A percentile compares a stretch with the other conserved stretches of the same genome.
phyloP scores from a whole-genome alignment of 2,888 invertebrate genomes.

The Lasioglossum lativentre region DNA sequence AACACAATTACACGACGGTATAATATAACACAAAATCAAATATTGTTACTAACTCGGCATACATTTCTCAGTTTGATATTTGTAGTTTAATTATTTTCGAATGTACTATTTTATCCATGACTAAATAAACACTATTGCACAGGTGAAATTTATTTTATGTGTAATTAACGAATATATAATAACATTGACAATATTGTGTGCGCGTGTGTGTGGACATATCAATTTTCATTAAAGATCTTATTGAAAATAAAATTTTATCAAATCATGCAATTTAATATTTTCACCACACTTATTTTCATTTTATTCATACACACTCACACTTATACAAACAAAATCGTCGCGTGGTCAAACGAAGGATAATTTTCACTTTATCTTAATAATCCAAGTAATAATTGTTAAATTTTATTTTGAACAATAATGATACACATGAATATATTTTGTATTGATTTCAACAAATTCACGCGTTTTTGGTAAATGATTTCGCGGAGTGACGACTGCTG shows the following conservation, averaged over 20 bases:
- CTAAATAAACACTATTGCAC: background rate
- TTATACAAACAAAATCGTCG: too few species aligned
- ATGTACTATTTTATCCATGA: background rate
- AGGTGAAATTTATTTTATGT: background rate
- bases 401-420: background rate
- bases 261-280: background rate
- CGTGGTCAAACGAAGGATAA: background rate
- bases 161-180: background rate
- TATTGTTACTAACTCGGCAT: background rate
- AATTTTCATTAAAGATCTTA: background rate
- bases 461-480: background rate
- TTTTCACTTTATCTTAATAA: background rate
- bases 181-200: background rate
- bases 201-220: too few species aligned
- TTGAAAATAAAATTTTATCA: background rate
- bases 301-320: constrained; percentile 9
- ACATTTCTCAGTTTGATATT: background rate
- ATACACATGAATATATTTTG: background rate
- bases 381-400: background rate
- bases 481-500: background rate
- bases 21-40: background rate
- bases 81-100: background rate
- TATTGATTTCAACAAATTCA: background rate
- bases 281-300: background rate
- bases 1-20: constrained; percentile 5